Base-by-base conservation (phyloP, 1,140 invertebrate species). In the Drosophila tropicalis region DNA sequence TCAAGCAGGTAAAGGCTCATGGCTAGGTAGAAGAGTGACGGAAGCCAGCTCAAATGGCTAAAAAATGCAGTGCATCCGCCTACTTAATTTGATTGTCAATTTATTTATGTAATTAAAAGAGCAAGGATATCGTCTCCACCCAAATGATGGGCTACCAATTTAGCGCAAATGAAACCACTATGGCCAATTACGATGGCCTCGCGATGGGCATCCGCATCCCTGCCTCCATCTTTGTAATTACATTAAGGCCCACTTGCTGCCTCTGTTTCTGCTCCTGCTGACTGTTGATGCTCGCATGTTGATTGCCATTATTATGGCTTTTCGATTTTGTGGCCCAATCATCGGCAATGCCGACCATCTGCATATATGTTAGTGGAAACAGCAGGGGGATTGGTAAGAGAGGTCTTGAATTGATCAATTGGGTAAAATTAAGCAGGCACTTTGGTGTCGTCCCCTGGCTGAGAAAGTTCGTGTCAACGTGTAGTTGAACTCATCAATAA, bases 401-500 rank as follows among this genome's bases (percentile, higher is more conserved):
- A 17, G 44, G 17, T 10, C 17, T 22, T 4, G 19, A 89, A 87
- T 87, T 87, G 84, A 84, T 89, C 84, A 84, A 81, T 87, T 84
- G 84, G 85, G 84, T 70, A 72, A 84, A 83, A 89, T 87, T 87
- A 89, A 78, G 80, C 67, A 66, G 67, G 47, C 79, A 72, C 82
- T 86, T 71, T 63, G 51, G 56, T 62, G 56, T 40, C 63, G 66
- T 51, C 54, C 22, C 25, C 36, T 40, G 17, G 64, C 76, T 75
- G 68, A 61, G 72, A 76, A 82, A 62, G 83, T 89, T 79, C 83
- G 80, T 87, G 83, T 83, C 84, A 89, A 89, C 62, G 78, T 73
- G 70, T 62, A 82, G 77, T 87, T 83, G 76, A 62, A 62, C 68
- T 84, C 70, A 87, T 87, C 76, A 87, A 87, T 87, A 87, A 87